Base-by-base conservation (phyloP, 2,797 vertebrate species). In the Urosaurus nigricauda region DNA sequence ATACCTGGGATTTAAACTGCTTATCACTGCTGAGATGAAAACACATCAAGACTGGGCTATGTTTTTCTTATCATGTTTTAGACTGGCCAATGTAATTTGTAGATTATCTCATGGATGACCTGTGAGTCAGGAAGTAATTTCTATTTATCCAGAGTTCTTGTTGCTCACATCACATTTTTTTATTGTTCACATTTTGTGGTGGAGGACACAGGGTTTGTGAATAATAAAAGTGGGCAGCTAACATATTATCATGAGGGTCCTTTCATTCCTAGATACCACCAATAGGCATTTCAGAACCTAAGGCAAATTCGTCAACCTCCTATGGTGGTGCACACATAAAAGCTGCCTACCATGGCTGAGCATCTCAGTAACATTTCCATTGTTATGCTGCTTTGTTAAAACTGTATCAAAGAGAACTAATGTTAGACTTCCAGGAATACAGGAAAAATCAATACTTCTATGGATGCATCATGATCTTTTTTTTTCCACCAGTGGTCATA, bases 401-500 rank as follows among this genome's bases (percentile, higher is more conserved):
- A n/a, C 35, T 51, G 26, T 63, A 65, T 5, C 12, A 56, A 43
- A 78, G 19, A 78, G 16, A 26, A 11, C 58, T 60, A 75, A 63
- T 78, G 9, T 21, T 65, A 19, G 40, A 68, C 65, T 16, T 24
- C 56, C 40, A 47, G 43, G 32, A 32, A 75, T 56, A 79, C 24
- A 51, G 58, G 29, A 40, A 47, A 40, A 19, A 51, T 65, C 19
- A 35, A 24, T 65, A 7, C 17, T 65, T 2, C 40, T 78, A 35
- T 32, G 35, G 47, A 68, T 13, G 24, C 84, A 78, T 17, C 37
- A 21, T 58, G 21, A 37, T n/a, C 7, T 11, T 68, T 21, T 2
- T n/a, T 84, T 71, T 84, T 8, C 35, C 53, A 77, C 60, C 84
- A 63, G 9, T 60, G 24, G 16, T 58, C 84, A 77, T 58, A 85